phyloP scores from a whole-genome alignment of 92 coral and sea anemone genomes.

The Actinostola sp. region DNA sequence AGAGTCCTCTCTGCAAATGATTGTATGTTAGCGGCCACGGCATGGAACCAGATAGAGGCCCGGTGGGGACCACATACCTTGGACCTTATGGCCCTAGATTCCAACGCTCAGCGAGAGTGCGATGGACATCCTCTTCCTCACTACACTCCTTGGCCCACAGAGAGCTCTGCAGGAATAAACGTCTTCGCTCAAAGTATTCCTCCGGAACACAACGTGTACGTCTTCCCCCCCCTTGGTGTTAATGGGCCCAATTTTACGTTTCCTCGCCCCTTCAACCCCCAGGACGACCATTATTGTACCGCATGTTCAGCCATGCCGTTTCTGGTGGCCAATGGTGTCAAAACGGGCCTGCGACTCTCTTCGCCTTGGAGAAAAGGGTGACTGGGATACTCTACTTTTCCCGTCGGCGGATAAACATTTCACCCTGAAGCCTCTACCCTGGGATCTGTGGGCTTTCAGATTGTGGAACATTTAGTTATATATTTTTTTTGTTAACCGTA shows the following conservation, averaged over 20 bases:
- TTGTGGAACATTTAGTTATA: background rate
- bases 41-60: slow-evolving; percentile 20
- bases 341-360: slow-evolving; percentile 19
- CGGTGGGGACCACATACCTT: slow-evolving; percentile 36
- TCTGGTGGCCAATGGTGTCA: slow-evolving; percentile 61
- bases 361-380: slow-evolving; percentile 11
- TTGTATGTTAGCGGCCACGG: slow-evolving; percentile 19
- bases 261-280: slow-evolving; percentile 18
- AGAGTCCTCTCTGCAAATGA: slow-evolving; percentile 40
- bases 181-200: slow-evolving; percentile 25
- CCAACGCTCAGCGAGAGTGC: slow-evolving; percentile 29
- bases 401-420: slow-evolving; percentile 10
- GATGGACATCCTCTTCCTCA: slow-evolving; percentile 39
- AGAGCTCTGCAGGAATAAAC: slow-evolving; percentile 34
- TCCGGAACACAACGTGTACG: slow-evolving; percentile 28
- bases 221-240: slow-evolving; percentile 35
- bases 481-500: too few species aligned
- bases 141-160: slow-evolving; percentile 46
- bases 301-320: slow-evolving; percentile 29
- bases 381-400: slow-evolving; percentile 5
- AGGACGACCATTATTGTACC: slow-evolving; percentile 33
- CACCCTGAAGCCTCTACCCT: slow-evolving; percentile 24
- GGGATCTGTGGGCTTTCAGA: slow-evolving; percentile 45
- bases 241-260: slow-evolving; percentile 42
- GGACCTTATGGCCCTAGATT: slow-evolving; percentile 42